Evolutionary conservation across 2,113 vertebrate genomes (phyloP).

Genomic region (Callionymus lyra): DNA sequence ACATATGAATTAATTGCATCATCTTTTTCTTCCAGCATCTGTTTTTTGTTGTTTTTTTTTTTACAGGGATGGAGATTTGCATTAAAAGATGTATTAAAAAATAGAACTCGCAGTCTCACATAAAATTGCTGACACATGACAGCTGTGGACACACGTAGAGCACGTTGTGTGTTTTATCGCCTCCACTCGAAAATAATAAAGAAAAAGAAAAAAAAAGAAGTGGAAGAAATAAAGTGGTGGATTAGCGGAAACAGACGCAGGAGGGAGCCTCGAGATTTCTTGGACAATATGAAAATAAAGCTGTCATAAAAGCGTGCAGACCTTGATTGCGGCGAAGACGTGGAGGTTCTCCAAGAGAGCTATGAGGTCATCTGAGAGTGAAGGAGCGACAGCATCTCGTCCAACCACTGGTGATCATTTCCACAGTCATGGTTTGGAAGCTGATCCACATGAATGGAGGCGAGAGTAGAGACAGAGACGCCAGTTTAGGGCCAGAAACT

Average conservation of each 20-base stretch:
- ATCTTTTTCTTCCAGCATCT: slow-evolving; percentile 45
- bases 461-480: too few relatives aligned
- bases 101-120: slow-evolving; percentile 25
- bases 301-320: slow-evolving; percentile 50
- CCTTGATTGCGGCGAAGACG: slow-evolving; percentile 57
- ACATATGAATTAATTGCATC: slow-evolving; percentile 34
- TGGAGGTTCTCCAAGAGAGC: slow-evolving; percentile 39
- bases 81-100: slow-evolving; percentile 34
- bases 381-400: too few relatives aligned
- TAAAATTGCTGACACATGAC: slow-evolving; percentile 47
- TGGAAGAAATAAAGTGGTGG: slow-evolving; percentile 47
- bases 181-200: slow-evolving; percentile 43
- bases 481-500: too few relatives aligned
- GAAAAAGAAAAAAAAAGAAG: slow-evolving; percentile 29
- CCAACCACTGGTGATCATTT: too few relatives aligned
- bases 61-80: slow-evolving; percentile 33
- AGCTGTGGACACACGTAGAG: slow-evolving; percentile 48
- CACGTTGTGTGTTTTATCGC: slow-evolving; percentile 53
- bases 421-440: too few relatives aligned
- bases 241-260: slow-evolving; percentile 43
- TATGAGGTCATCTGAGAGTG: too few relatives aligned
- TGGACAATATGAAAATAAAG: slow-evolving; percentile 65
- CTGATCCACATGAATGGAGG: too few relatives aligned
- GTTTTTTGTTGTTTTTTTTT: too few relatives aligned
- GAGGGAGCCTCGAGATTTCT: slow-evolving; percentile 49